Conservation (phyloP, 2,888 invertebrate genomes). For the Argynnis bischoffii region DNA sequence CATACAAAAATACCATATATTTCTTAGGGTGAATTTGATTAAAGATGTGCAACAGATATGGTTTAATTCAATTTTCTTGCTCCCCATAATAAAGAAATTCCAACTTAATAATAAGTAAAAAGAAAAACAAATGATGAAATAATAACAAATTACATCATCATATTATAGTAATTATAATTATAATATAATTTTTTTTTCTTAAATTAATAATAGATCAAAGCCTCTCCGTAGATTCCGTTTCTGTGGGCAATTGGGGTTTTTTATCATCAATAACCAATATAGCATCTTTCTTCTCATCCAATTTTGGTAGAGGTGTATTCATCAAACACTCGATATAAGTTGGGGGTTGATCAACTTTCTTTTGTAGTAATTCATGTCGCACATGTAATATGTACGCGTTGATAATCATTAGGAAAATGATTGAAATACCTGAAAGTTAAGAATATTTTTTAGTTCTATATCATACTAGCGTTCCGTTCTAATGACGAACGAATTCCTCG, state of each 20-base stretch:
- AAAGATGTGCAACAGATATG: too few species aligned
- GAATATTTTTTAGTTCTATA: not conserved
- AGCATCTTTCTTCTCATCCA: slow-evolving; percentile 35
- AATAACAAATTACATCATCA: not conserved
- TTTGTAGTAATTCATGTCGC: slow-evolving; percentile 47
- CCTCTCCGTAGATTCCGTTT: slow-evolving; percentile 6
- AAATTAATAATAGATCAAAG: slow-evolving; percentile 7
- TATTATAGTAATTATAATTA: not conserved
- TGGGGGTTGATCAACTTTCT: slow-evolving; percentile 57
- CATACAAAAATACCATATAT: too few species aligned
- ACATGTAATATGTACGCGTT: slow-evolving; percentile 53
- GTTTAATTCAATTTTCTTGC: too few species aligned
- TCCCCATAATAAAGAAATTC: too few species aligned
- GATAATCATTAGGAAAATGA: slow-evolving; percentile 52
- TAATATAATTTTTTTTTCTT: not conserved
- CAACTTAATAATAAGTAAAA: too few species aligned
- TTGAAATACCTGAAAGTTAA: slow-evolving; percentile 53
- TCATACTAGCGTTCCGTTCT: too few species aligned
- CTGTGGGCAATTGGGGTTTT: slow-evolving; percentile 28
- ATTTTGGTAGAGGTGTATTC: slow-evolving; percentile 35
- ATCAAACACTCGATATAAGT: slow-evolving; percentile 64
- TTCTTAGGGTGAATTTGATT: too few species aligned
- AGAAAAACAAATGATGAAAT: too few species aligned
- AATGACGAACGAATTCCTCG: too few species aligned
- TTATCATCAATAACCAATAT: slow-evolving; percentile 28